A percentile compares a stretch with the other conserved stretches of the same genome.
Conservation (phyloP, 2,113 vertebrate genomes). For the Anguilla rostrata region DNA sequence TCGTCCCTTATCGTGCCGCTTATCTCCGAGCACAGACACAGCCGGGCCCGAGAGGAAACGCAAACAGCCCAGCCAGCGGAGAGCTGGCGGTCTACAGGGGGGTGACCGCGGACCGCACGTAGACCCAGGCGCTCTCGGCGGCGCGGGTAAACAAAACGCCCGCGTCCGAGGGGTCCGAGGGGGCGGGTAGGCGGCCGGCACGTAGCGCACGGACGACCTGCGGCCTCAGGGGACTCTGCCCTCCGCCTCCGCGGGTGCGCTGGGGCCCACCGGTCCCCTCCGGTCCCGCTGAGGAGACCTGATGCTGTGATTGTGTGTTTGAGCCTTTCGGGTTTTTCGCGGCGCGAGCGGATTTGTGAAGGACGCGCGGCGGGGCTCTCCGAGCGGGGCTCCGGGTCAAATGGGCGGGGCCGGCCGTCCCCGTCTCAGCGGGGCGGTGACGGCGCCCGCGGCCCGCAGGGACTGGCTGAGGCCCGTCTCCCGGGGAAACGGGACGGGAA, state of each 20-base stretch:
- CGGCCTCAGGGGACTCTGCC: no score
- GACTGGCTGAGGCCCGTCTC: no score
- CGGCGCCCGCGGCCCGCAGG: no score
- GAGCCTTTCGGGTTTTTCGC: background rate
- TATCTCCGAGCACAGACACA: slow-evolving; percentile 25
- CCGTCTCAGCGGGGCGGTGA: background rate
- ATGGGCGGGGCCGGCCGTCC: background rate
- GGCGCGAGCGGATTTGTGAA: background rate
- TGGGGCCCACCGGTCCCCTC: no score
- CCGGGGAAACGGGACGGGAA: background rate
- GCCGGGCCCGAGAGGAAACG: slow-evolving; percentile 28
- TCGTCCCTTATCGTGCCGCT: slow-evolving; percentile 10
- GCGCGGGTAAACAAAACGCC: background rate
- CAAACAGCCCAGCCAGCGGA: slow-evolving; percentile 31
- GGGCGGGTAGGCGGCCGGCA: background rate
- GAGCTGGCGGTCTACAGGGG: no score
- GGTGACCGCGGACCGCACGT: background rate
- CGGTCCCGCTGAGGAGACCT: no score
- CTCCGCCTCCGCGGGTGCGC: background rate
- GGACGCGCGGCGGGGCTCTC: background rate
- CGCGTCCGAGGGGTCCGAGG: background rate
- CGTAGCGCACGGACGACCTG: background rate
- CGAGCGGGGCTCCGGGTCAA: background rate
- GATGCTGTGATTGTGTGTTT: background rate
- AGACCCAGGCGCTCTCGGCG: slow-evolving; percentile 10